Percentiles rank a stretch among this genome's conserved stretches.
Evolutionary conservation across 2,797 vertebrate species (phyloP).

Genomic region (Distichodus sexfasciatus): DNA sequence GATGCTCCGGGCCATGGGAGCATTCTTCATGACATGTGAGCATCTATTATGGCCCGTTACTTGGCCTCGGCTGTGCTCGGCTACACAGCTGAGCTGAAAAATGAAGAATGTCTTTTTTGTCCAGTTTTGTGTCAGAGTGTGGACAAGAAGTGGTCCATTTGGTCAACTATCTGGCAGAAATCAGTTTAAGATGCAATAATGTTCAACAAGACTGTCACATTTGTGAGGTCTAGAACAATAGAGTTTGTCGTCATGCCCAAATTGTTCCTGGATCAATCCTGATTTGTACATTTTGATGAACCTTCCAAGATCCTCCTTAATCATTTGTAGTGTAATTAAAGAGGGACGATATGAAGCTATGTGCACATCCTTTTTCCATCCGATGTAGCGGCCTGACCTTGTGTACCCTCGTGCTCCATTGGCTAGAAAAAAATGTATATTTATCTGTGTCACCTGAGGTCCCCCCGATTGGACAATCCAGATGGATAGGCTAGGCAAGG

Average conservation of each 20-base stretch:
- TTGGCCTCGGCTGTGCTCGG: slow-evolving; percentile 33
- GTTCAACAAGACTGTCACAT: no score
- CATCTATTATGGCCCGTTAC: slow-evolving; percentile 36
- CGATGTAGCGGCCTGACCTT: slow-evolving; percentile 33
- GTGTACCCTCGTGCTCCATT: background rate
- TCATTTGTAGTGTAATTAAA: no score
- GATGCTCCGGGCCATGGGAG: slow-evolving; percentile 18
- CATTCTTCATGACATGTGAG: slow-evolving; percentile 54
- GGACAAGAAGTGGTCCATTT: background rate
- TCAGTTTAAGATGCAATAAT: no score
- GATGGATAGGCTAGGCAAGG: slow-evolving; percentile 22
- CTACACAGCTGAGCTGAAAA: slow-evolving; percentile 23
- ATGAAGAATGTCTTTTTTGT: slow-evolving; percentile 34
- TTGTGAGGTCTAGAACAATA: no score
- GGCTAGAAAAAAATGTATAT: background rate
- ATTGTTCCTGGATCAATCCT: no score
- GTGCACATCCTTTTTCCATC: slow-evolving; percentile 4
- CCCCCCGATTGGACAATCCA: slow-evolving; percentile 28
- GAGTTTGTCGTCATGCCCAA: background rate
- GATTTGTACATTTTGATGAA: slow-evolving; percentile 5
- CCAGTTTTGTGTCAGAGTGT: slow-evolving; percentile 8
- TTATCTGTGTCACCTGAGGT: slow-evolving; percentile 26
- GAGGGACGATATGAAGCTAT: slow-evolving; percentile 48
- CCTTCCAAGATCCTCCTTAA: background rate
- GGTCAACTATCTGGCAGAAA: background rate